Percentiles rank a stretch among this genome's conserved stretches.
phyloP scores from a whole-genome alignment of 2,888 invertebrate species.

The Philonicus albiceps region DNA sequence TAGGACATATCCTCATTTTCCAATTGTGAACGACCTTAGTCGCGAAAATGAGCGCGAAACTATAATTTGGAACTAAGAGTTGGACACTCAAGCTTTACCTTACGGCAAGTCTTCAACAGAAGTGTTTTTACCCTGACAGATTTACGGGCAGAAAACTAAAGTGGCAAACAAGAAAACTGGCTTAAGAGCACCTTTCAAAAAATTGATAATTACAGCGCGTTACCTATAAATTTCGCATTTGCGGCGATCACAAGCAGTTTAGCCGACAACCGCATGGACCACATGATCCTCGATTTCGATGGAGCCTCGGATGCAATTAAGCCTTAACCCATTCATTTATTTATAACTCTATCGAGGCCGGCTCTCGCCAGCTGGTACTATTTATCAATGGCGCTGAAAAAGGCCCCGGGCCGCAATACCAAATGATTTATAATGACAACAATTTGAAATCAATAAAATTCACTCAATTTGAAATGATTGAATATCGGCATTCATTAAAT shows the following conservation, averaged over 20 bases:
- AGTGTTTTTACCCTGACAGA: background rate
- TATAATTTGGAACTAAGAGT: background rate
- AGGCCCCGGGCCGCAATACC: slow-evolving; percentile 8
- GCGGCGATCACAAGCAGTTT: background rate
- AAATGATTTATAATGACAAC: slow-evolving; percentile 38
- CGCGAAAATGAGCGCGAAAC: background rate
- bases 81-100: background rate
- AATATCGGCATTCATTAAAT: slow-evolving; percentile 42
- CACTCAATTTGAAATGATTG: slow-evolving; percentile 41
- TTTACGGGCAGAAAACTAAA: background rate
- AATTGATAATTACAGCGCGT: background rate
- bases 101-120: background rate
- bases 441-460: slow-evolving; percentile 42
- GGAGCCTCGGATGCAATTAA: background rate
- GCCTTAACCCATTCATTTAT: background rate
- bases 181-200: background rate
- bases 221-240: background rate
- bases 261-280: background rate
- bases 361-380: background rate
- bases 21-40: background rate
- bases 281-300: background rate
- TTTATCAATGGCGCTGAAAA: slow-evolving; percentile 12
- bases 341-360: background rate
- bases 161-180: background rate
- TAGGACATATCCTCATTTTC: background rate